These are phyloP conservation scores for Malaclemys terrapin DNA, from an alignment of 2,113 vertebrate species.

Conservation along the genomic window DNA sequence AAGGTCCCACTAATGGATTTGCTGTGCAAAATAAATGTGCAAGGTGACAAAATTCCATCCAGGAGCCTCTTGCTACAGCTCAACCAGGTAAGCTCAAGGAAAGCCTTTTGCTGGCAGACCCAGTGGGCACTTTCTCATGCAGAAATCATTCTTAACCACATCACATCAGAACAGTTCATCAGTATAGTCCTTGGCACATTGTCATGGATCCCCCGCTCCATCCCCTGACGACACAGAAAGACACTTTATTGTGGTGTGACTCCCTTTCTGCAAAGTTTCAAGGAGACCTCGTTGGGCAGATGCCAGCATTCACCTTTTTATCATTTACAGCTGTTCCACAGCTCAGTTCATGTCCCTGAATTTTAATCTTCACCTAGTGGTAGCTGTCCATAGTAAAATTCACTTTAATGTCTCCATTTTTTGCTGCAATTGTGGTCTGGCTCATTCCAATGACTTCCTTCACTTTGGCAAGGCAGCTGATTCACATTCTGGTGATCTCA, in stretches of 20 bases:
- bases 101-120: not conserved
- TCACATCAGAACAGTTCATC: not conserved
- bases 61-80: not conserved
- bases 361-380: not conserved
- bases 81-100: not conserved
- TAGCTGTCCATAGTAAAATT: not conserved
- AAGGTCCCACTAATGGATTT: not conserved
- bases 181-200: not conserved
- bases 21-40: not conserved
- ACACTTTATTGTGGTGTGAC: too few species aligned
- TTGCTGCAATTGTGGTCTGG: not conserved
- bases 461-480: not conserved
- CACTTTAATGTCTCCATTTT: not conserved
- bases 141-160: not conserved
- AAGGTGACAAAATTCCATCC: not conserved
- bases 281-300: accelerated
- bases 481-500: not conserved
- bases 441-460: not conserved
- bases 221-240: accelerated
- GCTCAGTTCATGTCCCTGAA: not conserved
- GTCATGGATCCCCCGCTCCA: not conserved
- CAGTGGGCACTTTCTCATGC: not conserved
- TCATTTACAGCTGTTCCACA: not conserved
- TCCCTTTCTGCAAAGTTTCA: not conserved
- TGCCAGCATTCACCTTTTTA: too few species aligned